Base-by-base conservation (phyloP, 2,113 vertebrate species). In the Hydrochoerus hydrochaeris region DNA sequence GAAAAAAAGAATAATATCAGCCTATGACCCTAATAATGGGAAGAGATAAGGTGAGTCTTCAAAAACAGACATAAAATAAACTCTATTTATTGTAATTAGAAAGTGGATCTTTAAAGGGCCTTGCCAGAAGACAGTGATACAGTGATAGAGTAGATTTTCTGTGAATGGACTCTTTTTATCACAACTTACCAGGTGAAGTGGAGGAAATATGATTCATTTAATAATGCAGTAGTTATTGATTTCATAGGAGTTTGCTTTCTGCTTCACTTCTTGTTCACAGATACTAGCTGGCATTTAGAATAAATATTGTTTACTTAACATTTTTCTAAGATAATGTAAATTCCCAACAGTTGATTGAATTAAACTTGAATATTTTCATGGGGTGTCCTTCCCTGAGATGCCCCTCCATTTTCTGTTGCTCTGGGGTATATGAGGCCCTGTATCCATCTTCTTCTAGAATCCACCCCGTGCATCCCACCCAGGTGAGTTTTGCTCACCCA, bases 221-320 rank as follows among this genome's bases (percentile, higher is more conserved):
- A 16, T 46, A 75, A 63, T 58, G 24, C 41, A 58, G 41, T 62
- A 82, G 38, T 73, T 94, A 69, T n/a, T 44, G 44, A 81, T 95
- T 95, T 92, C 69, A 11, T 88, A 69, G 54, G 71, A 30, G 26
- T 69, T 90, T 80, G 60, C 38, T 86, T 96, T 95, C 58, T 75
- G 9, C 81, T 73, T 91, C 49, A 94, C 44, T 30, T 94, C 32
- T 95, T 82, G 35, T 85, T 91, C 65, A 91, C 19, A 85, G 30
- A 19, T 54, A 44, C 38, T 85, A 69, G 85, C 38, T 69, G 38
- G 44, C 44, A 26, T 54, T 49, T 1, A 71, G 54, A 95, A 49
- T 52, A 86, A 80, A 52, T 95, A 65, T 14, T 93, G 28, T 41
- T 83, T 84, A 41, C n/a, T 86, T 88, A 58, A 73, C 69, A 30